Base-by-base conservation (phyloP, 2,113 vertebrate species). In the Gopherus evgoodei region DNA sequence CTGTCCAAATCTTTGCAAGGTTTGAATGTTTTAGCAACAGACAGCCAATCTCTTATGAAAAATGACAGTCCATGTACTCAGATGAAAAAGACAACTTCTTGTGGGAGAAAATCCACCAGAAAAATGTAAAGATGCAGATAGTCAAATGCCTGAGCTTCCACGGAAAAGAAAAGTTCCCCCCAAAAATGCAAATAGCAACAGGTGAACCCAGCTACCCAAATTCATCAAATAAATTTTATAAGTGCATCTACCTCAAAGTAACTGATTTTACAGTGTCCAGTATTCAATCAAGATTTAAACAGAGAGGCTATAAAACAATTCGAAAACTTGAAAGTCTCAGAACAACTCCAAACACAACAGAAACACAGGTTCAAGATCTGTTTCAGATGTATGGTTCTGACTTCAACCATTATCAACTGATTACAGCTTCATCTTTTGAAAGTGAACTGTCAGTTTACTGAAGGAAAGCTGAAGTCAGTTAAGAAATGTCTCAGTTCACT, bases 401-500 rank as follows among this genome's bases (percentile, higher is more conserved):
- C 53, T 91, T 86, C 44, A 93, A 29, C 11, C 49, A 44, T 53
- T 11, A 57, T 53, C 57, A 62, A 6, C 16, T 59, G 42, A 1
- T 82, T 59, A 9, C 24, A 2, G 5, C 8, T 11, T n/a, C 24
- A 57, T 57, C 24, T 25, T 24, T 57, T 57, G 24, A 24, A 57
- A 57, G 56, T 54, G 21, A 54, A 54, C 21, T 54, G 53, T 54
- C 53, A 54, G 53, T 7, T 54, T 54, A 54, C 8, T 10, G 11
- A 57, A 57, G 11, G 24, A 57, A 57, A 57, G 24, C 56, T 87
- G 83, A 87, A 85, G 65, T 29, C 31, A 62, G n/a, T 44, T 94
- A 90, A 93, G 65, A 89, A 90, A 93, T 83, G 83, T 35, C 65
- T 84, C 49, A 3, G 44, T 95, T 94, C 57, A 44, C 29, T 94